Percentiles rank a stretch among this genome's conserved stretches.
phyloP scores from a whole-genome alignment of 2,113 vertebrate genomes.

The Malurus melanocephalus region DNA sequence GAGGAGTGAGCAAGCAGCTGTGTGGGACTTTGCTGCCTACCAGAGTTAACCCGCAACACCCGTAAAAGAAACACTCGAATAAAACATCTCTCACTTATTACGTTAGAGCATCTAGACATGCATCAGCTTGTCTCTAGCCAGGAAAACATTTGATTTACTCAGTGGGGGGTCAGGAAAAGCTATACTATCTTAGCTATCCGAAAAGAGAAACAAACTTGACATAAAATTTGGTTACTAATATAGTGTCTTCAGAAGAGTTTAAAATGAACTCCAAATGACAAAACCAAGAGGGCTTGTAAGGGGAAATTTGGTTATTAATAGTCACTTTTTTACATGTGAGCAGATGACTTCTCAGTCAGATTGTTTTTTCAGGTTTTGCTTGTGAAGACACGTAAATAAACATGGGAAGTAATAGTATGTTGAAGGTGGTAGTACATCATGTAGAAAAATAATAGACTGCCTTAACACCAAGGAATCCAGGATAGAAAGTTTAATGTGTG shows the following conservation, averaged over 20 bases:
- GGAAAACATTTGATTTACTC: background rate
- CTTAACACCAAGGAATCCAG: background rate
- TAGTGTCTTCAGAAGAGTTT: background rate
- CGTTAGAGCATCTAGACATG: background rate
- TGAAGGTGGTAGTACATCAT: background rate
- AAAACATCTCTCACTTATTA: background rate
- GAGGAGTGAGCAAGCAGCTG: background rate
- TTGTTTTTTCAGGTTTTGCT: background rate
- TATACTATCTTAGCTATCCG: background rate
- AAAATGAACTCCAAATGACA: background rate
- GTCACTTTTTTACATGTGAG: background rate
- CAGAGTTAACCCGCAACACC: background rate
- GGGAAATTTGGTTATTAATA: background rate
- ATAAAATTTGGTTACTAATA: background rate
- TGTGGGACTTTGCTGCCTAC: background rate
- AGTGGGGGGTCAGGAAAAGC: background rate
- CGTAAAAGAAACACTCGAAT: background rate
- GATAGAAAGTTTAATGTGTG: background rate
- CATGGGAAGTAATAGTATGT: background rate
- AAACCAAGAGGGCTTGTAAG: background rate
- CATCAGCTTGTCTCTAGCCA: background rate
- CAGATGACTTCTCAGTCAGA: background rate
- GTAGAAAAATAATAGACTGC: background rate
- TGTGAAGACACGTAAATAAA: background rate
- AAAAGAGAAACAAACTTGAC: background rate